Conservation (phyloP, 2,797 vertebrate species). For the Hippopotamyrus pictus region DNA sequence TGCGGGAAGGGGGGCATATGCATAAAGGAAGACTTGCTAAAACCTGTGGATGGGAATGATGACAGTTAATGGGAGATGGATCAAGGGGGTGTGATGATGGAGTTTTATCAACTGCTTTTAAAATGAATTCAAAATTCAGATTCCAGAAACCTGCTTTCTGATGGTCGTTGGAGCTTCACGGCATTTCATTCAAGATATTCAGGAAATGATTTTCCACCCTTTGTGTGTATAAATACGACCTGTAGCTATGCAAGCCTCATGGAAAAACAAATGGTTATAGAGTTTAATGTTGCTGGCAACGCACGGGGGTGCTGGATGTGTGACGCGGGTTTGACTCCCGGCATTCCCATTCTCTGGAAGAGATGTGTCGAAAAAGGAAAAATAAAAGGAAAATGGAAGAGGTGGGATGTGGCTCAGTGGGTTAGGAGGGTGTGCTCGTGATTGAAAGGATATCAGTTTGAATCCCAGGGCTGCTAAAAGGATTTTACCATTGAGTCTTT, state of each 20-base stretch:
- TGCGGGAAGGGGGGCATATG: constrained; percentile 28
- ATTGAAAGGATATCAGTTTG: not conserved
- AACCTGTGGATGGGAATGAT: not conserved
- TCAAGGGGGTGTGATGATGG: not conserved
- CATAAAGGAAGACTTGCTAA: not conserved
- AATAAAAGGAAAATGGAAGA: not conserved
- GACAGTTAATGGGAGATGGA: not conserved
- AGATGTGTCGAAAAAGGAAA: not conserved
- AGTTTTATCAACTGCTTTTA: not conserved
- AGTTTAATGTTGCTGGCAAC: not conserved
- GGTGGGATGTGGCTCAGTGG: not conserved
- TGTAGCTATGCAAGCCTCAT: not conserved
- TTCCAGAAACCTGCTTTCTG: not conserved
- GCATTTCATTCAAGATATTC: not conserved
- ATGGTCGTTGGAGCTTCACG: not conserved
- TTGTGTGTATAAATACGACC: not conserved
- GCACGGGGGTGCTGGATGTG: not conserved
- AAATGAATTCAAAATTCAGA: not conserved
- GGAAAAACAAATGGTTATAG: not conserved
- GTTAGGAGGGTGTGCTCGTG: not conserved
- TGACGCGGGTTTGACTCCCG: not conserved
- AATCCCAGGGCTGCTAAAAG: not conserved
- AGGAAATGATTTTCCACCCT: not conserved
- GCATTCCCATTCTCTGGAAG: not conserved
- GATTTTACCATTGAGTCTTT: not conserved